phyloP scores from a whole-genome alignment of 2,797 vertebrate species.

The Sebastes kiyomatsui region DNA sequence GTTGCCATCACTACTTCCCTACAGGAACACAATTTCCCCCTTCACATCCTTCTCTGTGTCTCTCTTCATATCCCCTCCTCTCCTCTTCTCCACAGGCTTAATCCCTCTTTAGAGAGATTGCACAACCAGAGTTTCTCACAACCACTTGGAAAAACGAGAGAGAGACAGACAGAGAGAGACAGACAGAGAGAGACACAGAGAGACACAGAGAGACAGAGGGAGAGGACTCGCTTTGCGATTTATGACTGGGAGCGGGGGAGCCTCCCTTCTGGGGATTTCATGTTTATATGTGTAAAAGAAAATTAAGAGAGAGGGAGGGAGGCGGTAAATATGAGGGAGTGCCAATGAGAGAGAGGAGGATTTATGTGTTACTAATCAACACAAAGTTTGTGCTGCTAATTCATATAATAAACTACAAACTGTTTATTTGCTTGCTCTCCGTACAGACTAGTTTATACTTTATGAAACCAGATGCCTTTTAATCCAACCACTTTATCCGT shows the following conservation, averaged over 20 bases:
- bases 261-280: conserved; percentile 54
- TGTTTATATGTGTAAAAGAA: conserved; percentile 49
- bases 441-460: neutral
- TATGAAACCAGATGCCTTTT: conserved; percentile 8
- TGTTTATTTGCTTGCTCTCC: neutral
- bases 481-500: neutral
- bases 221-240: conserved; percentile 32
- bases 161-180: neutral
- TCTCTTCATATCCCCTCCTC: conserved; percentile 54
- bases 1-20: conserved; percentile 79
- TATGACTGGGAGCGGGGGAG: conserved; percentile 37
- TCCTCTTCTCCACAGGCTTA: conserved; percentile 58
- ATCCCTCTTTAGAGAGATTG: conserved; percentile 72
- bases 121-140: conserved; percentile 70
- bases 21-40: conserved; percentile 73
- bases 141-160: conserved; percentile 59
- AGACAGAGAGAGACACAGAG: too few species aligned
- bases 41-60: conserved; percentile 66
- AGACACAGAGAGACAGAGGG: neutral
- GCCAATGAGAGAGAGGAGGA: conserved; percentile 27
- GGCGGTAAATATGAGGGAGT: neutral
- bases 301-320: conserved; percentile 11
- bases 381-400: conserved; percentile 33
- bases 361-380: conserved; percentile 25
- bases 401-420: conserved; percentile 19